Conservation (phyloP, 2,113 vertebrate species). For the Anarhynchus alexandrinus region DNA sequence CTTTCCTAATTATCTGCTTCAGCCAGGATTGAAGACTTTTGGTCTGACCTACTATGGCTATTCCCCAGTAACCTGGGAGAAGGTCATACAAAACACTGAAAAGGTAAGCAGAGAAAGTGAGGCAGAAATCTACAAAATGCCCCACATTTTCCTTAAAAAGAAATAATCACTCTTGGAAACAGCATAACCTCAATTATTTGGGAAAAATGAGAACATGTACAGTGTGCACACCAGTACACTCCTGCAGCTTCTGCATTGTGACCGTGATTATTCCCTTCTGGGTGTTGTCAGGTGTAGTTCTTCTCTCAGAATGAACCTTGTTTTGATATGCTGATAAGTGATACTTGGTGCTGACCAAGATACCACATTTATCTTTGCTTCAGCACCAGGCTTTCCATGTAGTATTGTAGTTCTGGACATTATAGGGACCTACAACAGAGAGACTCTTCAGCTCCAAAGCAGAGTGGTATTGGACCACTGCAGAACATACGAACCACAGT, state of each 20-base stretch:
- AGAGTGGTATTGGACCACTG: not conserved
- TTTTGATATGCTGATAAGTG: not conserved
- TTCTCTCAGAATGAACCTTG: not conserved
- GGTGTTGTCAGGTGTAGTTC: not conserved
- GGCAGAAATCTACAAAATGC: not conserved
- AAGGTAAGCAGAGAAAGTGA: not conserved
- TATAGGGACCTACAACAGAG: not conserved
- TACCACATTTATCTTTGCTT: not conserved
- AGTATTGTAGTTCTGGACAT: accelerated
- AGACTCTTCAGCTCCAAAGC: not conserved
- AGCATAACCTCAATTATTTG: not conserved
- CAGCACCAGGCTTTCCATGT: not conserved
- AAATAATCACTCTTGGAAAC: not conserved
- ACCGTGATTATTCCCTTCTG: not conserved
- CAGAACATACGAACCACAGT: not conserved
- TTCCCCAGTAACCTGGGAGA: not conserved
- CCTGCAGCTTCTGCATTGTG: not conserved
- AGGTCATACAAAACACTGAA: not conserved
- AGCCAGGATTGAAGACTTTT: not conserved
- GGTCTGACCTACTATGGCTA: not conserved
- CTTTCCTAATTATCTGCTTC: not conserved
- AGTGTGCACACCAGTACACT: not conserved
- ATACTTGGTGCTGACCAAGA: not conserved
- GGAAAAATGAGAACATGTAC: not conserved
- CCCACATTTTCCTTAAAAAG: not conserved